Evolutionary conservation across 2,888 invertebrate species (phyloP), one percentile per base, ranked within the genome.

Genomic region (Meloe dianella): DNA sequence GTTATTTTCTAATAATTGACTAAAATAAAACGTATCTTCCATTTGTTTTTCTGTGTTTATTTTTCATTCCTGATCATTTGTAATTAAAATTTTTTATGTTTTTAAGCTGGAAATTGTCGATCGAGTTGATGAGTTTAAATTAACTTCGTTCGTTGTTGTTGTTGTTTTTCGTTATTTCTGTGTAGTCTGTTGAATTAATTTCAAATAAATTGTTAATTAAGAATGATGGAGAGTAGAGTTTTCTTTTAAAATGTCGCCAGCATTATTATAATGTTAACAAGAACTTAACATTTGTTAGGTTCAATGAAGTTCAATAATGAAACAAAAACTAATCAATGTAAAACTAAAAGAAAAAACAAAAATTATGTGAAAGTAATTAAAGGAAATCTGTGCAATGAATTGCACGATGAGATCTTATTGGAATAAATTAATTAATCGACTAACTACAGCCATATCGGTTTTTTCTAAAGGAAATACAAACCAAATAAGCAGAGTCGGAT

Each of bases 381-480:
- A 58, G 64, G 67, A 67, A 64, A 61, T 67, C 61, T 61, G 67
- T 67, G 64, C 56, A 61, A 67, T 67, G 61, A 61, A 64, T 64
- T 61, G 51, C 12, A 51, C 24, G 63, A 63, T 51, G 61, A 60
- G 58, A 57, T 61, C 17, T 65, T 60, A 61, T 66, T 29, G 30
- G 67, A 71, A 71, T 71, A 73, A 70, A 72, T 66, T 68, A 71
- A 70, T 64, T 65, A 66, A 67, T 64, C 61, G 67, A 71, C 51
- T 22, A 51, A 51, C 51, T 51, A 22, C 51, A 51, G 9, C 51
- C 51, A 51, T 22, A 24, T 51, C 24, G 24, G 22, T 24, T 51
- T 20, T 24, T 51, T 51, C n/a, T 51, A 51, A 51, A 51, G 51
- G 51, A 51, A 51, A 51, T 51, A 51, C 51, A 51, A 51, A 51